Evolutionary conservation across 2,113 vertebrate genomes (phyloP), one percentile per base, ranked within the genome.

Genomic region (Antennarius striatus): DNA sequence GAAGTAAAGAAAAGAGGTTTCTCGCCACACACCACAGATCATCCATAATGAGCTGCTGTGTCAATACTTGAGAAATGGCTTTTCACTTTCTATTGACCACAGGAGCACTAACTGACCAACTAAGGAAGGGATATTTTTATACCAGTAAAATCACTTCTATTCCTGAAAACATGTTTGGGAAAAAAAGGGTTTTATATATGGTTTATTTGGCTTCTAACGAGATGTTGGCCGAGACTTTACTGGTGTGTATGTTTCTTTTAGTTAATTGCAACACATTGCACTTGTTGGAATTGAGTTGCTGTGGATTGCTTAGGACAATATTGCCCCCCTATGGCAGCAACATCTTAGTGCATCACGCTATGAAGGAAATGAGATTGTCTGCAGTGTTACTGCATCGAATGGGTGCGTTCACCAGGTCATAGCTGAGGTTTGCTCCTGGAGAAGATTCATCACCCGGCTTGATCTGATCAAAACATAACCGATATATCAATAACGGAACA

Each of bases 1-100:
- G 82, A 89, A 84, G 87, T 78, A 82, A 83, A 82, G 84, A 91
- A 88, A 89, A 81, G 75, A 80, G 72, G 77, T 86, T 88, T 90
- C 85, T 89, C 68, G 70, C 66, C 55, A 61, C 83, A 82, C 85
- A 86, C 83, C 85, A 84, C 89, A 87, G 82, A 89, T 90, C 86
- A 87, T 84, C 80, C 68, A 71, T 91, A 90, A 91, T 86, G 86
- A 90, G 86, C 74, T 43, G 60, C 42, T 61, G 72, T 85, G 89
- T 88, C 90, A 72, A 88, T 91, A 85, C 68, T 77, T 66, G 6
- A 57, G 68, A 73, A 22, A 56, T 55, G 71, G 57, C 43, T 79
- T 79, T 68, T 86, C 61, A 63, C 81, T 73, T 83, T 57, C 30
- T 79, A 86, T 86, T 79, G 86, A 82, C 71, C 64, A 59, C 47